Evolutionary conservation across 2,113 vertebrate genomes (phyloP).

Genomic region (Sakesphorus luctuosus): DNA sequence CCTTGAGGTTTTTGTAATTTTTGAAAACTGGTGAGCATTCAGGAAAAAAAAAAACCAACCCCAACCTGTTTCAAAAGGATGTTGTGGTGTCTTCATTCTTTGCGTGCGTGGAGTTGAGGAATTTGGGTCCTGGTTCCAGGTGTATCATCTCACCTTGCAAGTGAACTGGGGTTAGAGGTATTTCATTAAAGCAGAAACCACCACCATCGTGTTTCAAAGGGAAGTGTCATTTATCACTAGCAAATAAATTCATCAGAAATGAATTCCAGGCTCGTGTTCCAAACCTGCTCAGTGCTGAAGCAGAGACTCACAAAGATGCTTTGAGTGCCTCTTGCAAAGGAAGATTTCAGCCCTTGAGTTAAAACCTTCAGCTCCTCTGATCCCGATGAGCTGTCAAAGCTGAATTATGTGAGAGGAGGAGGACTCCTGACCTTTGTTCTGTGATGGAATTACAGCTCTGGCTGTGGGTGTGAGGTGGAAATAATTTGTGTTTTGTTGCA

Average conservation of each 20-base stretch:
- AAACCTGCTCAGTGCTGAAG: neutral
- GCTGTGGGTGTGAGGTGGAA: constrained; percentile 1
- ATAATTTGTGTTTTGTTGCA: constrained; percentile 2
- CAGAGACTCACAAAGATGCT: neutral
- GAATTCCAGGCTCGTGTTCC: neutral
- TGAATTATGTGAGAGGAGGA: neutral
- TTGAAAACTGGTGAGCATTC: neutral
- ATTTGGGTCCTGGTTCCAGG: neutral
- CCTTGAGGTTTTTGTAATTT: constrained; percentile 42
- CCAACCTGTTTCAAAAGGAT: constrained; percentile 4
- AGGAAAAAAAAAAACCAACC: neutral
- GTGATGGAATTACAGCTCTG: constrained; percentile 11
- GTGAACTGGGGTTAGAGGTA: neutral
- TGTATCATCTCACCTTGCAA: neutral
- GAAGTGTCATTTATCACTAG: neutral
- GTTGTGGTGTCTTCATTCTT: neutral
- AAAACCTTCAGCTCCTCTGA: neutral
- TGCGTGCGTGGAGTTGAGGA: neutral
- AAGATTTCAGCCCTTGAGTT: neutral
- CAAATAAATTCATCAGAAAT: neutral
- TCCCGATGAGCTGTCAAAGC: constrained; percentile 23
- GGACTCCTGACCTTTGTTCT: neutral
- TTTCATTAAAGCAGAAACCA: neutral
- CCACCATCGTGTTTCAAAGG: neutral
- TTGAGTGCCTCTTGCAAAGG: neutral